phyloP scores from a whole-genome alignment of 64 coral and sea anemone species.

The Anthopleura sola region DNA sequence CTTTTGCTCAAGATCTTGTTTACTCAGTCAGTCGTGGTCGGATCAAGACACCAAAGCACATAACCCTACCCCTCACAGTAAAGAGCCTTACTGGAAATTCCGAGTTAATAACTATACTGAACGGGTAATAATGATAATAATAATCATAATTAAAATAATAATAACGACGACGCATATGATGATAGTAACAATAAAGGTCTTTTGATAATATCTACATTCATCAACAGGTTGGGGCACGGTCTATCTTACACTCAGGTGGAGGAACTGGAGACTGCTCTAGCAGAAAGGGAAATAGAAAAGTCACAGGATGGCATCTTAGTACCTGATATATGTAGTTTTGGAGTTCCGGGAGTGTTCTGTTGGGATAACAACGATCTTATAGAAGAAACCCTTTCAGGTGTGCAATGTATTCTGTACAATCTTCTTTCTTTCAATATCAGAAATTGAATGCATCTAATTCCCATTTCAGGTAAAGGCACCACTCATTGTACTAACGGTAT shows the following conservation, averaged over 20 bases:
- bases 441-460: no score
- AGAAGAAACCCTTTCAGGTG: constrained; percentile 48
- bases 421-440: no score
- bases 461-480: constrained; percentile 41
- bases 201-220: no score
- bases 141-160: no score
- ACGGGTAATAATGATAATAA: no score
- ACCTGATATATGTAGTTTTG: constrained; percentile 7
- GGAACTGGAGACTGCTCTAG: constrained; percentile 52
- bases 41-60: constrained; percentile 26
- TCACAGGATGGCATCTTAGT: constrained; percentile 22
- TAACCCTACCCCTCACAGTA: constrained; percentile 34
- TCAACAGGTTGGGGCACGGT: constrained; percentile 67
- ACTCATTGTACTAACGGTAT: constrained; percentile 54
- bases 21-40: constrained; percentile 31
- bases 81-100: constrained; percentile 49
- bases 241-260: constrained; percentile 48
- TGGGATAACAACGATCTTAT: constrained; percentile 61
- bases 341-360: constrained; percentile 48
- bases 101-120: constrained; percentile 39
- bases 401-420: neutral
- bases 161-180: no score
- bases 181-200: no score
- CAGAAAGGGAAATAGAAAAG: constrained; percentile 32
- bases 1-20: constrained; percentile 39